Percentiles rank a stretch among this genome's conserved stretches.
phyloP scores from a whole-genome alignment of 1,140 invertebrate species.

The Contarinia nasturtii region DNA sequence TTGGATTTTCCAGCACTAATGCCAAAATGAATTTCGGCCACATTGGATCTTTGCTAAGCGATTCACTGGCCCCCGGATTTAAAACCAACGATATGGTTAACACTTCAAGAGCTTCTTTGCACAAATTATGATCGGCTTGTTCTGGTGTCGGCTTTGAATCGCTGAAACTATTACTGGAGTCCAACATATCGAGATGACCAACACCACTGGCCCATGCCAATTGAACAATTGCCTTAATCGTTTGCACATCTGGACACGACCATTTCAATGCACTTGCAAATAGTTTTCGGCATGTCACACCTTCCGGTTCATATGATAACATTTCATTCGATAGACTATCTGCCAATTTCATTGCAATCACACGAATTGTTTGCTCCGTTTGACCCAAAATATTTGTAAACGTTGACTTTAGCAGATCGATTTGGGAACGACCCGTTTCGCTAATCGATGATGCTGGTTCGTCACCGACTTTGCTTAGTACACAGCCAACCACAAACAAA shows the following conservation, averaged over 20 bases:
- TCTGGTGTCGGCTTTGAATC: conserved; percentile 38
- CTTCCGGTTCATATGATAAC: conserved; percentile 25
- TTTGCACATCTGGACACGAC: conserved; percentile 42
- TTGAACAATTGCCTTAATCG: conserved; percentile 48
- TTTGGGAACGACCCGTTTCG: conserved; percentile 15
- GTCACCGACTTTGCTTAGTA: conserved; percentile 20
- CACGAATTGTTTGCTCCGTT: conserved; percentile 46
- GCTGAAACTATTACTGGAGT: conserved; percentile 17
- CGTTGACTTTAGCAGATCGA: conserved; percentile 23
- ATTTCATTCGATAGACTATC: conserved; percentile 42
- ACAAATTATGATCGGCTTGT: conserved; percentile 48
- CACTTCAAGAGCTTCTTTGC: conserved; percentile 82
- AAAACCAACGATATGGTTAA: conserved; percentile 75
- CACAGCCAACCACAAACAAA: conserved; percentile 67
- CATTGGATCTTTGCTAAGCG: conserved; percentile 47
- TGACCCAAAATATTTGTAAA: conserved; percentile 25
- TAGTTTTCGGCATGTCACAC: conserved; percentile 27
- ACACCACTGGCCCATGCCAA: conserved; percentile 61
- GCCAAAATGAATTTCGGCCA: conserved; percentile 78
- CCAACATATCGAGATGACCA: conserved; percentile 42
- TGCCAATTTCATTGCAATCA: conserved; percentile 51
- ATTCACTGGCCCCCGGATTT: conserved; percentile 62
- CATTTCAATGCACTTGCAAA: conserved; percentile 36
- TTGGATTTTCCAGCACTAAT: conserved; percentile 61
- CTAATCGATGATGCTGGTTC: conserved; percentile 19